A percentile compares a stretch with the other conserved stretches of the same genome.
These are phyloP conservation scores for Trilocha varians DNA, from an alignment of 2,888 invertebrate species.

Conservation along the genomic window DNA sequence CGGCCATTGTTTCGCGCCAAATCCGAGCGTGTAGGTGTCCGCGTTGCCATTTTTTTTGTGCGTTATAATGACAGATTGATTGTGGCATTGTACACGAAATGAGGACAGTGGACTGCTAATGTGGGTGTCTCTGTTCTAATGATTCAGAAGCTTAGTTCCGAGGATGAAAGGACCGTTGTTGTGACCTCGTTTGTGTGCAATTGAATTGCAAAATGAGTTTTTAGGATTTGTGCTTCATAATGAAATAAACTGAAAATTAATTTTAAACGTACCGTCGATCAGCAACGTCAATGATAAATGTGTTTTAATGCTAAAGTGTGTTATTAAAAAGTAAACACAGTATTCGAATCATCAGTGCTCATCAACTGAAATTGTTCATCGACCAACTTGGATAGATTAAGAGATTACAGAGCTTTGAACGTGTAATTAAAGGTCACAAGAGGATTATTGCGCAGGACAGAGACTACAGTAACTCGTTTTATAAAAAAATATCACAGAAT, in stretches of 20 bases:
- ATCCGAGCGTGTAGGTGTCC: constrained; percentile 51
- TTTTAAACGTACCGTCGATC: too few relatives aligned
- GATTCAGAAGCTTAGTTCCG: constrained; percentile 42
- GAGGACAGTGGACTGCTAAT: constrained; percentile 46
- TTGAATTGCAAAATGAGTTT: too few relatives aligned
- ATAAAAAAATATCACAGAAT: background rate
- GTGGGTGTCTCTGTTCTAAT: constrained; percentile 56
- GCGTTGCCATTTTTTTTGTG: constrained; percentile 39
- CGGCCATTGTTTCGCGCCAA: constrained; percentile 53
- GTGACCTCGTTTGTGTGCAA: constrained; percentile 32
- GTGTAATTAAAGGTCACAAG: constrained; percentile 27
- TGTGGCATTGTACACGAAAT: constrained; percentile 46
- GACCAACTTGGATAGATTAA: constrained; percentile 29
- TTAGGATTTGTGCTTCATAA: too few relatives aligned
- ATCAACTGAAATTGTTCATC: constrained; percentile 22
- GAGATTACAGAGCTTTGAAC: constrained; percentile 23
- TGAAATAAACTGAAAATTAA: too few relatives aligned
- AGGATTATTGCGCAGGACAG: constrained; percentile 3
- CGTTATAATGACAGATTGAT: constrained; percentile 66
- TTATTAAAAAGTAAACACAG: constrained; percentile 7
- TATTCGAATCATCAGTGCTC: background rate
- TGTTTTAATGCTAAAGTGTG: too few relatives aligned
- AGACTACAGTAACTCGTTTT: background rate
- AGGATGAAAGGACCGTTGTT: constrained; percentile 46
- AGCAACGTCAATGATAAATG: too few relatives aligned